Percentiles rank a stretch among this genome's conserved stretches.
Evolutionary conservation across 30 jellyfish, hydroid and myxozoan species (phyloP).

Genomic region (Cassiopea xamachana): DNA sequence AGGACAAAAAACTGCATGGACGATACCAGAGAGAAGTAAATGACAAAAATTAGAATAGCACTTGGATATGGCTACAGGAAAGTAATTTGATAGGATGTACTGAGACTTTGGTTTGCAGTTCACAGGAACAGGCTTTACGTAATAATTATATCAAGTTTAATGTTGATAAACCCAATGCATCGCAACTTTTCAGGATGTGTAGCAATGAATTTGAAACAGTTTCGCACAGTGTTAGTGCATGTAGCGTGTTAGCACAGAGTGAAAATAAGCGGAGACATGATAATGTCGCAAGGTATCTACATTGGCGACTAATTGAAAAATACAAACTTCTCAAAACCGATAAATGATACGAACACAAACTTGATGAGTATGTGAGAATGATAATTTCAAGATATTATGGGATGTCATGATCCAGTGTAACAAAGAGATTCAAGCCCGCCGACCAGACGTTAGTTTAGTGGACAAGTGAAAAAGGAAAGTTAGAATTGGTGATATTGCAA

Average conservation of each 20-base stretch:
- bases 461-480: constrained; percentile 5
- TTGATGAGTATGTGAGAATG: constrained; percentile 18
- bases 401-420: constrained; percentile 9
- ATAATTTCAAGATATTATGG: background rate
- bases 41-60: background rate
- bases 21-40: constrained; percentile 2
- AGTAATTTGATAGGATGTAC: constrained; percentile 15
- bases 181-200: background rate
- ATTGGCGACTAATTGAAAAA: constrained; percentile 16
- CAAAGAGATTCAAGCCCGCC: constrained; percentile 11
- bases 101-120: constrained; percentile 16
- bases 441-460: constrained; percentile 3
- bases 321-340: background rate
- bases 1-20: constrained; percentile 8
- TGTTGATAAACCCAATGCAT: background rate
- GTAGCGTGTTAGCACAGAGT: constrained; percentile 2
- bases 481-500: constrained; percentile 7
- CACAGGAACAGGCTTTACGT: constrained; percentile 27
- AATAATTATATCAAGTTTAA: background rate
- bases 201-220: background rate
- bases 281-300: background rate
- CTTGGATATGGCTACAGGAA: constrained; percentile 22
- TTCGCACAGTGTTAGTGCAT: constrained; percentile 7
- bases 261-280: constrained; percentile 14
- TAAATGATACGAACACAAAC: constrained; percentile 22